These are phyloP conservation scores for Nomia melanderi DNA, from an alignment of 1,140 invertebrate genomes.

Conservation along the genomic window DNA sequence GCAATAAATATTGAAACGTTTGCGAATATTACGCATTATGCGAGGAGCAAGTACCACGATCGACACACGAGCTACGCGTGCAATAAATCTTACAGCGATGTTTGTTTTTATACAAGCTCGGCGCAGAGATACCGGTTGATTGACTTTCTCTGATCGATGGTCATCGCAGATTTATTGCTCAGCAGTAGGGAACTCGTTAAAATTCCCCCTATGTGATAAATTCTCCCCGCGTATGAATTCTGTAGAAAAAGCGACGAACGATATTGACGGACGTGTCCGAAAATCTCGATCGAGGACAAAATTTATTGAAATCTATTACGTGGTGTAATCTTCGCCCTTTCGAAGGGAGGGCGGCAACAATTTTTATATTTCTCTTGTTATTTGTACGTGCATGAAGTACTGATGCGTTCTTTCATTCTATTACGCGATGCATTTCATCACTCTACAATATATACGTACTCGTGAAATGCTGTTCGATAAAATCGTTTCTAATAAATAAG, in stretches of 20 bases:
- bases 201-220: conserved; percentile 24
- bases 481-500: too few relatives aligned
- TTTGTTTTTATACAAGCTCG: conserved; percentile 13
- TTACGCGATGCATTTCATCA: too few relatives aligned
- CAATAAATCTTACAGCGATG: conserved; percentile 33
- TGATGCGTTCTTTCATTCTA: too few relatives aligned
- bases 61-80: not conserved
- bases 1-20: not conserved
- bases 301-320: not conserved
- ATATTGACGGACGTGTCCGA: not conserved
- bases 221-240: conserved; percentile 27
- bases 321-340: not conserved
- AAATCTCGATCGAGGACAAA: not conserved
- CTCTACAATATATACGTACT: too few relatives aligned
- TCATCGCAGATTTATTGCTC: conserved; percentile 38
- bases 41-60: not conserved
- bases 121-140: conserved; percentile 31
- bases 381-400: too few relatives aligned
- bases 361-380: not conserved
- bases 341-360: not conserved
- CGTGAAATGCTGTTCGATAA: too few relatives aligned
- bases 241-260: not conserved
- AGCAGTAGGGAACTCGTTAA: conserved; percentile 22
- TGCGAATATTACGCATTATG: not conserved
- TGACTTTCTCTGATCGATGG: conserved; percentile 47